These are phyloP conservation scores for Pteropus rufus DNA, from an alignment of 2,797 vertebrate genomes.

Conservation along the genomic window DNA sequence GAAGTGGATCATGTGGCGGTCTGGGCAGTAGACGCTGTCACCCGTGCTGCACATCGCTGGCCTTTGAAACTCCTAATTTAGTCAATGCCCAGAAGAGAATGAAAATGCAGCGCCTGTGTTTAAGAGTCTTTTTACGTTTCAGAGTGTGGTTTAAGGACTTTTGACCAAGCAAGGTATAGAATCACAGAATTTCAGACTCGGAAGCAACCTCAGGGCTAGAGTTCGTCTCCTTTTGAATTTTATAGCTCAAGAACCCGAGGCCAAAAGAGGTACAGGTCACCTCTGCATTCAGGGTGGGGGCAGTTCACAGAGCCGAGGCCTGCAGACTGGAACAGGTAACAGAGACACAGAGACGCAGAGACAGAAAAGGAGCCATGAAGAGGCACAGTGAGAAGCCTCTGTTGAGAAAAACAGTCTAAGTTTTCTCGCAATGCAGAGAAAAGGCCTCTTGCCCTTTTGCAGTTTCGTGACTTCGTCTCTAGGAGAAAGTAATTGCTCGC, in stretches of 20 bases:
- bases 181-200: not conserved
- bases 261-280: not conserved
- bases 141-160: not conserved
- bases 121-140: not conserved
- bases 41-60: not conserved
- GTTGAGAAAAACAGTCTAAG: not conserved
- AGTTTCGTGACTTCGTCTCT: not conserved
- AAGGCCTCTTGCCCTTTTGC: not conserved
- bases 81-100: not conserved
- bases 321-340: not conserved
- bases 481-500: not conserved
- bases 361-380: fast-evolving
- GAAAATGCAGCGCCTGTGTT: not conserved
- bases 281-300: not conserved
- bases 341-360: not conserved
- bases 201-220: not conserved
- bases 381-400: not conserved
- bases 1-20: not conserved
- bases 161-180: not conserved
- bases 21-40: fast-evolving
- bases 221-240: not conserved
- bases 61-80: not conserved
- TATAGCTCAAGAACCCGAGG: not conserved
- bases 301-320: not conserved
- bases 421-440: not conserved